A percentile compares a stretch with the other conserved stretches of the same genome.
Evolutionary conservation across 1,140 invertebrate genomes (phyloP).

Genomic region (Lepidurus couesii): DNA sequence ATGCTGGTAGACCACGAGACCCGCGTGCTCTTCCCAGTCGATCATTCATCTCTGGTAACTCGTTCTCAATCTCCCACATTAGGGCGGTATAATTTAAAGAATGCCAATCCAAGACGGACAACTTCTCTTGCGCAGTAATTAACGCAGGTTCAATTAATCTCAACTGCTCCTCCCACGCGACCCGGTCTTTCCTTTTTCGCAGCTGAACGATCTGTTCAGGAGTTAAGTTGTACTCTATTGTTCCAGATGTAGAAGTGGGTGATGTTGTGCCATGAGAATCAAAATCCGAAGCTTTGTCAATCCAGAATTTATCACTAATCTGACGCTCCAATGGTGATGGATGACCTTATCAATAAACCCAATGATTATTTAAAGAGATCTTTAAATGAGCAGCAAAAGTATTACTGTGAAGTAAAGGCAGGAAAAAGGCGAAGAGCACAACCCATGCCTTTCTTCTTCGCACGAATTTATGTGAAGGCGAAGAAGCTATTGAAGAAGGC

Average conservation of each 20-base stretch:
- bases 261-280: neutral
- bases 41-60: slow-evolving; percentile 34
- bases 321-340: neutral
- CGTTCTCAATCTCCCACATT: slow-evolving; percentile 36
- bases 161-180: slow-evolving; percentile 28
- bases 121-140: slow-evolving; percentile 28
- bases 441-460: neutral
- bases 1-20: slow-evolving; percentile 36
- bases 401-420: neutral
- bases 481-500: neutral
- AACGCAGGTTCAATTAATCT: slow-evolving; percentile 28
- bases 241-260: neutral
- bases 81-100: slow-evolving; percentile 39
- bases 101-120: slow-evolving; percentile 1
- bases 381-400: no score
- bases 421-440: neutral
- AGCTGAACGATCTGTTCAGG: neutral
- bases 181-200: neutral
- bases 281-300: neutral
- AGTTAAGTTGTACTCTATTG: neutral
- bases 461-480: neutral
- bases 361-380: neutral
- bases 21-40: slow-evolving; percentile 35
- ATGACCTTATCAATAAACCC: neutral
- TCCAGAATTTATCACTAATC: neutral